phyloP scores from a whole-genome alignment of 2,113 vertebrate genomes.

The Craseonycteris thonglongyai region DNA sequence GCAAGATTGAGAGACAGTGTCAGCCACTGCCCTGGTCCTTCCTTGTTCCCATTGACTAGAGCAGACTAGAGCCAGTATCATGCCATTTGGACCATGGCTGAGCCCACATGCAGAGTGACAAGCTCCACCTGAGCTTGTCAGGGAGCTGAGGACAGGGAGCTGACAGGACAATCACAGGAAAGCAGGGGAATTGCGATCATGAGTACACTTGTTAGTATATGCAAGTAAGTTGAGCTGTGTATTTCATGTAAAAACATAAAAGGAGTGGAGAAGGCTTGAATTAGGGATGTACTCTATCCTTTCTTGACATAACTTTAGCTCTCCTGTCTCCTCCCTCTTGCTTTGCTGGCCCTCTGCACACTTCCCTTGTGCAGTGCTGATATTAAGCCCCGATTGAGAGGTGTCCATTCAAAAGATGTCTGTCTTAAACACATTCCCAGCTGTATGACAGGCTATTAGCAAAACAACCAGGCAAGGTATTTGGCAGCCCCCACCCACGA shows the following conservation, averaged over 20 bases:
- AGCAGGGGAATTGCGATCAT: not conserved
- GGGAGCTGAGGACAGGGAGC: not conserved
- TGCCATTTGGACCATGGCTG: not conserved
- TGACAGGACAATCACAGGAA: not conserved
- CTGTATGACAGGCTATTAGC: not conserved
- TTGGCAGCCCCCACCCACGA: no score
- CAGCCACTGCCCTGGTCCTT: accelerated
- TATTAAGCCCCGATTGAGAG: not conserved
- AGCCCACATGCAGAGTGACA: no score
- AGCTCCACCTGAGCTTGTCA: not conserved
- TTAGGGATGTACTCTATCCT: not conserved
- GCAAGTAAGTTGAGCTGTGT: not conserved
- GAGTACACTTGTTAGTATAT: not conserved
- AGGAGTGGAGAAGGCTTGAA: not conserved
- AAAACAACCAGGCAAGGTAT: not conserved
- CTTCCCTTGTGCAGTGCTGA: not conserved
- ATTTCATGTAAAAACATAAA: not conserved
- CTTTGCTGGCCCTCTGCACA: not conserved
- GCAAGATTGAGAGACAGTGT: not conserved
- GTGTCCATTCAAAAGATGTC: not conserved
- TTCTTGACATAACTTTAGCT: not conserved
- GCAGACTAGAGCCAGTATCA: no score
- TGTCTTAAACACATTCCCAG: not conserved
- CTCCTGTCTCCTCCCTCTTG: not conserved
- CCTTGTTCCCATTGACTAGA: not conserved